Conservation (phyloP, 2,888 invertebrate species). For the Brachyopa scutellaris region DNA sequence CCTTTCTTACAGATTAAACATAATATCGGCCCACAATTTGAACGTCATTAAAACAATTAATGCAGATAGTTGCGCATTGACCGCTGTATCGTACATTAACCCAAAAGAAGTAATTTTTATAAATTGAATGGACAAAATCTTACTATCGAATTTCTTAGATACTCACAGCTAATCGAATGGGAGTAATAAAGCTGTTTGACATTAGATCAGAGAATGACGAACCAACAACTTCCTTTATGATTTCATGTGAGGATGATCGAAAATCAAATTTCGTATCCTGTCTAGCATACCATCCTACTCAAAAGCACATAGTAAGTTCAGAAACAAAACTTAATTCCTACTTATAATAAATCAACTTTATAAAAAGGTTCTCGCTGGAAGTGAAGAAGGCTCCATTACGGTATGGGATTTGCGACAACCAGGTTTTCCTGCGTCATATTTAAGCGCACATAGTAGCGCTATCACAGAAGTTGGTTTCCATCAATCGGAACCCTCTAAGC, state of each 20-base stretch:
- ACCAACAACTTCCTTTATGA: constrained; percentile 85
- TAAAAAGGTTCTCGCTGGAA: constrained; percentile 86
- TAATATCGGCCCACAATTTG: constrained; percentile 82
- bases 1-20: constrained; percentile 80
- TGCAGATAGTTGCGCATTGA: constrained; percentile 91
- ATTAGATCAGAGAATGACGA: constrained; percentile 86
- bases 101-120: constrained; percentile 82
- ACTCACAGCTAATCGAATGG: constrained; percentile 92
- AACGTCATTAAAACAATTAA: constrained; percentile 83
- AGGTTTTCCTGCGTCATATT: constrained; percentile 90
- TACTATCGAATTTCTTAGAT: constrained; percentile 82
- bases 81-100: constrained; percentile 89
- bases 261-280: constrained; percentile 86
- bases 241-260: constrained; percentile 87
- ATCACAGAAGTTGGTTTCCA: constrained; percentile 95
- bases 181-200: constrained; percentile 96
- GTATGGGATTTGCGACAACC: constrained; percentile 95
- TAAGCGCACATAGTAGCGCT: constrained; percentile 89
- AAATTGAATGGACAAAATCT: background rate
- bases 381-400: constrained; percentile 92
- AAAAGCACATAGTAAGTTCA: constrained; percentile 88
- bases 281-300: constrained; percentile 92
- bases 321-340: background rate
- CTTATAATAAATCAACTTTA: background rate
- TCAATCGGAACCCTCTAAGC: constrained; percentile 91